A percentile compares a stretch with the other conserved stretches of the same genome.
phyloP scores from a whole-genome alignment of 2,797 vertebrate species.

The Chiloscyllium punctatum region DNA sequence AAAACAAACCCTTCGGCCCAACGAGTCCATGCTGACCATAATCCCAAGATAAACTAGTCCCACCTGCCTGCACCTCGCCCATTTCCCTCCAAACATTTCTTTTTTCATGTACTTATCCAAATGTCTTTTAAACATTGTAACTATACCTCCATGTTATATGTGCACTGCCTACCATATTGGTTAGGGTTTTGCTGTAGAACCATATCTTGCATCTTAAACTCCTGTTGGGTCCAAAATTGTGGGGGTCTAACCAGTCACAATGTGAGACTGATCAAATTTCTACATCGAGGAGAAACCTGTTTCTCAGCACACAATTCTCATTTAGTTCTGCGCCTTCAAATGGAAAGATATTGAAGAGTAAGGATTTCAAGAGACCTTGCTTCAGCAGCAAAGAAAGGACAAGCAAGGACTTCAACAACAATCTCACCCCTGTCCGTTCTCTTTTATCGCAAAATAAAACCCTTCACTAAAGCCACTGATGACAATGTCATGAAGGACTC shows the following conservation, averaged over 20 bases:
- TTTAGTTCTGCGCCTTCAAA: neutral
- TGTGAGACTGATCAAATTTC: neutral
- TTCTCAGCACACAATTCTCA: neutral
- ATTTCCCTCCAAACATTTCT: too few species aligned
- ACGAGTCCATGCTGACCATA: too few species aligned
- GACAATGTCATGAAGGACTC: neutral
- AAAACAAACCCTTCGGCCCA: too few species aligned
- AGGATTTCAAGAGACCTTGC: neutral
- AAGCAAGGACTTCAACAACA: too few species aligned
- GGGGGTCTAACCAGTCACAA: neutral
- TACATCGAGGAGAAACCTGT: neutral
- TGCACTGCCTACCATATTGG: too few species aligned
- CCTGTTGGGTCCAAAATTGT: neutral
- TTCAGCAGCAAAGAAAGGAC: neutral
- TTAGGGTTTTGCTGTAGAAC: too few species aligned
- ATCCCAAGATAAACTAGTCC: too few species aligned
- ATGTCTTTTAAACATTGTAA: too few species aligned
- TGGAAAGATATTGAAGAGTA: neutral
- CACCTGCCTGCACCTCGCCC: too few species aligned
- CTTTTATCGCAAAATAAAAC: neutral
- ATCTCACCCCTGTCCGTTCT: neutral
- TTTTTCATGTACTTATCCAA: too few species aligned
- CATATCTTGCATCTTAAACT: too few species aligned
- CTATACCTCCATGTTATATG: too few species aligned
- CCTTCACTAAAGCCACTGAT: neutral